Evolutionary conservation across 2,797 vertebrate genomes (phyloP).

Genomic region (Poliocrania exsul): DNA sequence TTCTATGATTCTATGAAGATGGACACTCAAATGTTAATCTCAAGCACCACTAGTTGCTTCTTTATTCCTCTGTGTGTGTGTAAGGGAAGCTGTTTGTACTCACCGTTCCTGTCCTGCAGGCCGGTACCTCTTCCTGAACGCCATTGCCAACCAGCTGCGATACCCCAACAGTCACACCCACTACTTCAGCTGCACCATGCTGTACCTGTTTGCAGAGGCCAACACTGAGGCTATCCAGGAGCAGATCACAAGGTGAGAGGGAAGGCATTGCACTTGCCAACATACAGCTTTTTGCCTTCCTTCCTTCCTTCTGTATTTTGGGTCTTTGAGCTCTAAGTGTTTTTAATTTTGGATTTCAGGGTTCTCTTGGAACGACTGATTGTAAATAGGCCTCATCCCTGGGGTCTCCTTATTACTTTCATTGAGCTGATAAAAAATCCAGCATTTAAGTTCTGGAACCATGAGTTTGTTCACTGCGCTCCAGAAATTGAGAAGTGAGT

Average conservation of each 20-base stretch:
- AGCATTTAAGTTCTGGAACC: constrained; percentile 99
- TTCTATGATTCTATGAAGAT: no score
- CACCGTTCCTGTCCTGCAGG: constrained; percentile 75
- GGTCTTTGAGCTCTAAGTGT: background rate
- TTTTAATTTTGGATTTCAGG: constrained; percentile 70
- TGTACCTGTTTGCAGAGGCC: constrained; percentile 97
- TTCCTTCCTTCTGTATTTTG: background rate
- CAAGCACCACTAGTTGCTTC: background rate
- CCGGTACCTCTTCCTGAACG: constrained; percentile 97
- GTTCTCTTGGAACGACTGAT: constrained; percentile 97
- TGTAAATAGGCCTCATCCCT: constrained; percentile 98
- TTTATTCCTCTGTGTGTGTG: background rate
- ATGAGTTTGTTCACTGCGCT: constrained; percentile 98
- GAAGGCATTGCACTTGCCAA: fast-evolving
- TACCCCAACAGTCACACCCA: constrained; percentile 99
- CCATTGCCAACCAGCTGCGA: constrained; percentile 98
- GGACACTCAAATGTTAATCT: background rate
- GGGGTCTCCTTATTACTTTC: constrained; percentile 99
- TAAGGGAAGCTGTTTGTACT: background rate
- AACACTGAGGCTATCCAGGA: constrained; percentile 99
- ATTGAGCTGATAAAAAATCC: constrained; percentile 99
- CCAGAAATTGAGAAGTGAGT: constrained; percentile 99
- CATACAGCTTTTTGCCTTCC: background rate
- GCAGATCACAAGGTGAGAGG: constrained; percentile 94
- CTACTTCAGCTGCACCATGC: constrained; percentile 99